Evolutionary conservation across 2,888 invertebrate genomes (phyloP).

Genomic region (Dioctria linearis): DNA sequence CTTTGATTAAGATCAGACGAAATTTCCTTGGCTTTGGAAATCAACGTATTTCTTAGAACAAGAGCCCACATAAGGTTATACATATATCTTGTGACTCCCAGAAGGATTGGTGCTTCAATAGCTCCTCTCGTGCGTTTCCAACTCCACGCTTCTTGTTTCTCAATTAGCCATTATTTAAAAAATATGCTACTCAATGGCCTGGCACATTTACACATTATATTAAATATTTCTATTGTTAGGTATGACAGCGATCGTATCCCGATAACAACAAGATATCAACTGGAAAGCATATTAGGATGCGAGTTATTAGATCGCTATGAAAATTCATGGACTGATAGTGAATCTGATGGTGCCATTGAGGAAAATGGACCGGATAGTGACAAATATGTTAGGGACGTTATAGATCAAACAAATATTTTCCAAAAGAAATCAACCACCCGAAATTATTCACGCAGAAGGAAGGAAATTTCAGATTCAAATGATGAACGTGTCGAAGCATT

Average conservation of each 20-base stretch:
- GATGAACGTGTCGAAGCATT: slow-evolving; percentile 46
- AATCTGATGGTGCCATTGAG: slow-evolving; percentile 51
- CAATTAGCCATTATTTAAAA: no score
- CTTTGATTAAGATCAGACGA: no score
- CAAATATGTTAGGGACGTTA: slow-evolving; percentile 23
- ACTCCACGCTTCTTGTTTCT: no score
- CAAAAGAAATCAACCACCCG: slow-evolving; percentile 29
- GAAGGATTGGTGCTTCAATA: no score
- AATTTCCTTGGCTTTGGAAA: no score
- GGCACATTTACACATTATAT: no score
- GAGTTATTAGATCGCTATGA: slow-evolving; percentile 62
- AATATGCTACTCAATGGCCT: no score
- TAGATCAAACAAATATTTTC: slow-evolving; percentile 12
- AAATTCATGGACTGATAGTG: slow-evolving; percentile 50
- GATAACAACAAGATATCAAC: slow-evolving; percentile 63
- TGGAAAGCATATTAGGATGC: slow-evolving; percentile 63
- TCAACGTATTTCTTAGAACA: no score
- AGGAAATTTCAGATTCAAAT: not conserved
- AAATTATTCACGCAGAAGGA: slow-evolving; percentile 32
- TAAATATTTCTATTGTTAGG: slow-evolving; percentile 58
- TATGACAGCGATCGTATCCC: slow-evolving; percentile 65
- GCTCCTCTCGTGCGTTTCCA: no score
- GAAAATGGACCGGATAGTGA: slow-evolving; percentile 21
- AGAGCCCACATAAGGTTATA: no score
- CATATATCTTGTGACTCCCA: no score